These are phyloP conservation scores for Ephialtes manifestator DNA, from an alignment of 2,888 invertebrate species.

Conservation along the genomic window DNA sequence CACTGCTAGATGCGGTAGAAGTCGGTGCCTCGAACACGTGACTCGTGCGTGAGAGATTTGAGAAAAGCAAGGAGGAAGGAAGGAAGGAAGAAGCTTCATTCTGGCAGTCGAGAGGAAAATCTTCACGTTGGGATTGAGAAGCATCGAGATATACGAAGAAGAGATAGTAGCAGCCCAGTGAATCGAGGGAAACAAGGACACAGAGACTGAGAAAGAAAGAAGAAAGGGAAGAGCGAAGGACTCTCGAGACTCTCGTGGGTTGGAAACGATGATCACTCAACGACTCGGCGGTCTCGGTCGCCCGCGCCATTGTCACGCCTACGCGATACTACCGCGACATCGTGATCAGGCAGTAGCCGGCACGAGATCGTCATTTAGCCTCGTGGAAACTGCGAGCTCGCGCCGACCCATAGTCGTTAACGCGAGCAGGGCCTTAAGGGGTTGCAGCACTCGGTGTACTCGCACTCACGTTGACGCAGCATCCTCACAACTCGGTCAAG, in stretches of 20 bases:
- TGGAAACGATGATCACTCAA: constrained; percentile 70
- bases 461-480: constrained; percentile 51
- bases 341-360: constrained; percentile 34
- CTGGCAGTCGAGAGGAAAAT: background rate
- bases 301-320: constrained; percentile 64
- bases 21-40: constrained; percentile 35
- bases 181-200: background rate
- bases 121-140: background rate
- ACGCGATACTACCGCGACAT: constrained; percentile 33
- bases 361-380: constrained; percentile 61
- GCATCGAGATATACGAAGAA: background rate
- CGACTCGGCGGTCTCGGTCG: constrained; percentile 58
- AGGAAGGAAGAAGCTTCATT: background rate
- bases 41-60: constrained; percentile 19
- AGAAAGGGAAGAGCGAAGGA: constrained; percentile 27
- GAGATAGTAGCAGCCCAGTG: background rate
- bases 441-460: constrained; percentile 39
- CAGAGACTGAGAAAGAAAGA: background rate
- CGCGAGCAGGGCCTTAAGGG: constrained; percentile 45
- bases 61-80: background rate
- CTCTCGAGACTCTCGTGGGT: constrained; percentile 47
- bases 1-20: background rate
- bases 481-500: background rate
- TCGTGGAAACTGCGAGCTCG: constrained; percentile 59
- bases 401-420: constrained; percentile 46